phyloP scores from a whole-genome alignment of 2,888 invertebrate species.

The Clivina fossor region DNA sequence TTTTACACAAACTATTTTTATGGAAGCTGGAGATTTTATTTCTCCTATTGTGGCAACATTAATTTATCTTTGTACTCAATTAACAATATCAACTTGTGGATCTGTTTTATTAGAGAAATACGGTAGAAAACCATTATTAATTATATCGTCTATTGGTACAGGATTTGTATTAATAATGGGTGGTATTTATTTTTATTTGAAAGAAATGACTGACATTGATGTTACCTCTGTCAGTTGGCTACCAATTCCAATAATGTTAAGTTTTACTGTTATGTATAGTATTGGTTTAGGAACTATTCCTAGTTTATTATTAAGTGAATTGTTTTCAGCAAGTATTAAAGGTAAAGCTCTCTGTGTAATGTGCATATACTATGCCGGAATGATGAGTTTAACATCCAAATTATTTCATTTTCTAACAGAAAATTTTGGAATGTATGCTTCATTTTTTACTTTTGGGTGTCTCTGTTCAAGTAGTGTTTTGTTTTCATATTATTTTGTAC shows the following conservation, averaged over 20 bases:
- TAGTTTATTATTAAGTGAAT: conserved; percentile 44
- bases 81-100: conserved; percentile 45
- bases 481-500: conserved; percentile 45
- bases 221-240: conserved; percentile 40
- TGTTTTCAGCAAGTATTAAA: conserved; percentile 47
- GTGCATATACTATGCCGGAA: conserved; percentile 41
- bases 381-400: conserved; percentile 43
- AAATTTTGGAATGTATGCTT: conserved; percentile 44
- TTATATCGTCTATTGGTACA: conserved; percentile 54
- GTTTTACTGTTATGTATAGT: conserved; percentile 40
- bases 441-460: conserved; percentile 46
- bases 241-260: conserved; percentile 41
- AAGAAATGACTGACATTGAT: conserved; percentile 40
- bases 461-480: conserved; percentile 42
- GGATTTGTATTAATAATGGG: conserved; percentile 30
- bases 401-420: conserved; percentile 44
- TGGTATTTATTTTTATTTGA: conserved; percentile 46
- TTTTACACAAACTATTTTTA: conserved; percentile 47
- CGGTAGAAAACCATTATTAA: conserved; percentile 53
- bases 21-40: conserved; percentile 46
- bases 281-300: conserved; percentile 43
- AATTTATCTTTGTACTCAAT: conserved; percentile 52
- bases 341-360: conserved; percentile 43
- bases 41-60: conserved; percentile 50
- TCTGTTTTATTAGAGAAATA: conserved; percentile 47